A percentile compares a stretch with the other conserved stretches of the same genome.
Conservation (phyloP, 2,797 vertebrate genomes). For the Sebastes cheni region DNA sequence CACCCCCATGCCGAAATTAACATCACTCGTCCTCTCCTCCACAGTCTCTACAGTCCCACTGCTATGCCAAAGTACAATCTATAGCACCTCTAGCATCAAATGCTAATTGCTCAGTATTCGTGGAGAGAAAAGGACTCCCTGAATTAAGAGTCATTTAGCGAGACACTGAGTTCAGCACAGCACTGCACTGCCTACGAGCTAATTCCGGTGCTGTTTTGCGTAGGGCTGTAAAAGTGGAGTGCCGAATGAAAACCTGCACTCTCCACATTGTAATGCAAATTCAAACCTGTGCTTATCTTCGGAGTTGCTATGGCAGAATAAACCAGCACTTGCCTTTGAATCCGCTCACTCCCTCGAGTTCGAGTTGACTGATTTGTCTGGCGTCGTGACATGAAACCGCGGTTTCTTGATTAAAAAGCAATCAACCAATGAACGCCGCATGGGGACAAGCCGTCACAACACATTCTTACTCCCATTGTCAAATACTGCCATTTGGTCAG, state of each 20-base stretch:
- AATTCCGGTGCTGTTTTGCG: constrained; percentile 49
- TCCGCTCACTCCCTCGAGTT: not conserved
- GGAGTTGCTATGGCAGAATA: constrained; percentile 54
- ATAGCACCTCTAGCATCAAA: constrained; percentile 69
- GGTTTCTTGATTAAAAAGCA: not conserved
- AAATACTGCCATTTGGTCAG: too few relatives aligned
- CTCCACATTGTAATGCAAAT: constrained; percentile 64
- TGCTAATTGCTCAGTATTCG: constrained; percentile 72
- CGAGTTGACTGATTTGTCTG: not conserved
- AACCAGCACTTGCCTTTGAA: constrained; percentile 21
- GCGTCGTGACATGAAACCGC: not conserved
- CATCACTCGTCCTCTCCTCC: constrained; percentile 63
- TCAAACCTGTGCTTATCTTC: constrained; percentile 45
- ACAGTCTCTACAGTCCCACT: constrained; percentile 52
- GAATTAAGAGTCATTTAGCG: constrained; percentile 79
- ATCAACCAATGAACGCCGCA: not conserved
- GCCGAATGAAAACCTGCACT: constrained; percentile 28
- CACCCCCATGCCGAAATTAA: constrained; percentile 72
- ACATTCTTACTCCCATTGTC: not conserved
- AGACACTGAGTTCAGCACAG: constrained; percentile 63
- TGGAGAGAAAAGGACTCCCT: constrained; percentile 63
- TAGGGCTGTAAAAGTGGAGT: constrained; percentile 31
- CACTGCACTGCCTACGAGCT: constrained; percentile 62
- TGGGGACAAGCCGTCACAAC: not conserved
- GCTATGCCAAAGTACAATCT: constrained; percentile 61